Conservation (phyloP, 2,888 invertebrate genomes). For the Cinara cedri region DNA sequence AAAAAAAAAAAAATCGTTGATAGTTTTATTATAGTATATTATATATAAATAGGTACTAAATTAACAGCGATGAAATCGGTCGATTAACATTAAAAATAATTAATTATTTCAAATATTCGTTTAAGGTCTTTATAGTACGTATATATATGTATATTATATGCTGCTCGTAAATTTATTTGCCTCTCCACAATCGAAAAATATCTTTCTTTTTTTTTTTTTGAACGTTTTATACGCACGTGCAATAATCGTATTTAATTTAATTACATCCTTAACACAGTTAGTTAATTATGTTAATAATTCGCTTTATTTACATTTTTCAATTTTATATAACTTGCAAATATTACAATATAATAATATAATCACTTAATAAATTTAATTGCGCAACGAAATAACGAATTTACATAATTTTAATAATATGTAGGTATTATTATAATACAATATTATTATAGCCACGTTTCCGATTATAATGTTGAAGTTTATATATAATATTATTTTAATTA, state of each 20-base stretch:
- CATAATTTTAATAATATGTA: background rate
- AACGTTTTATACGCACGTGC: background rate
- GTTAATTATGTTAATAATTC: background rate
- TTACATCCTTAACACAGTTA: background rate
- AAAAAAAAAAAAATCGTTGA: background rate
- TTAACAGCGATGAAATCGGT: no score
- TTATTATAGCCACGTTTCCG: background rate
- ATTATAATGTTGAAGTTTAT: background rate
- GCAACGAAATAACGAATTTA: background rate
- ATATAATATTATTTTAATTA: background rate
- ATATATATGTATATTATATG: no score
- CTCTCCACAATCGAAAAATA: no score
- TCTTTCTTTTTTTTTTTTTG: background rate
- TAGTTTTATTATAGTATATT: no score
- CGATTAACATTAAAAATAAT: no score
- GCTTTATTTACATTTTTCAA: background rate
- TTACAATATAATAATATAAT: background rate
- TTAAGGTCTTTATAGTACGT: no score
- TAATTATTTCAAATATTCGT: no score
- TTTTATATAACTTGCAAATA: background rate
- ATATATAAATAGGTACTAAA: no score
- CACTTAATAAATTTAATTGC: background rate
- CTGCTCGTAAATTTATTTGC: no score
- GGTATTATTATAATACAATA: no score
- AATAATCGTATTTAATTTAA: conserved; percentile 9